These are phyloP conservation scores for Rhombomys opimus DNA, from an alignment of 2,113 vertebrate genomes.

Conservation along the genomic window DNA sequence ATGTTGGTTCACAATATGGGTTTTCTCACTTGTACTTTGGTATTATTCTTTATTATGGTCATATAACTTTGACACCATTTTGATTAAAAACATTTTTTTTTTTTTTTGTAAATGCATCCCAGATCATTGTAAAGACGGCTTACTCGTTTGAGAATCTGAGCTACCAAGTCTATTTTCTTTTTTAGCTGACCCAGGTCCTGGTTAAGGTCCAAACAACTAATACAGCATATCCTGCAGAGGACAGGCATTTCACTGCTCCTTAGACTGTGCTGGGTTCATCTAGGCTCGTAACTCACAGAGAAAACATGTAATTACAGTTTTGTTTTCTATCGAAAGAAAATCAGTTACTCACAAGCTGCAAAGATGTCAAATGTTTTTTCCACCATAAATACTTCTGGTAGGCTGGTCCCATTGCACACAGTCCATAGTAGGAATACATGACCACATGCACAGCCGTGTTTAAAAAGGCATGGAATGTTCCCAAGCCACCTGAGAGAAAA, in stretches of 20 bases:
- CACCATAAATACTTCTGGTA: constrained; percentile 98
- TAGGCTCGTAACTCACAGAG: not conserved
- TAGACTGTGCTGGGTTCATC: not conserved
- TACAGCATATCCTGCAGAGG: not conserved
- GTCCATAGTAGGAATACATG: constrained; percentile 97
- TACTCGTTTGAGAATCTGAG: not conserved
- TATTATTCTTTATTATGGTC: not conserved
- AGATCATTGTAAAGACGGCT: not conserved
- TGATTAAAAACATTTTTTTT: not conserved
- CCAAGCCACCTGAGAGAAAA: constrained; percentile 92
- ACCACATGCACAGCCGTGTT: constrained; percentile 96
- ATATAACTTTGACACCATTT: constrained; percentile 43
- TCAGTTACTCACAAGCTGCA: constrained; percentile 94
- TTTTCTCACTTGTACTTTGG: constrained; percentile 46
- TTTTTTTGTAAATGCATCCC: not conserved
- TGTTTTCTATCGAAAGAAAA: constrained; percentile 32
- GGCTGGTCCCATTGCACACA: constrained; percentile 94
- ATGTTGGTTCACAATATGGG: not conserved
- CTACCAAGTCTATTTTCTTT: constrained; percentile 33
- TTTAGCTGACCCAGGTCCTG: not conserved
- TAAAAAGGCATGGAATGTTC: constrained; percentile 97
- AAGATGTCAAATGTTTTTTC: constrained; percentile 97
- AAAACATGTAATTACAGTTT: constrained; percentile 21
- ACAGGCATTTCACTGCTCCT: not conserved
- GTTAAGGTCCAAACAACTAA: constrained; percentile 23